Percentiles rank a stretch among this genome's conserved stretches.
phyloP scores from a whole-genome alignment of 2,888 invertebrate species.

The Fragum fragum region DNA sequence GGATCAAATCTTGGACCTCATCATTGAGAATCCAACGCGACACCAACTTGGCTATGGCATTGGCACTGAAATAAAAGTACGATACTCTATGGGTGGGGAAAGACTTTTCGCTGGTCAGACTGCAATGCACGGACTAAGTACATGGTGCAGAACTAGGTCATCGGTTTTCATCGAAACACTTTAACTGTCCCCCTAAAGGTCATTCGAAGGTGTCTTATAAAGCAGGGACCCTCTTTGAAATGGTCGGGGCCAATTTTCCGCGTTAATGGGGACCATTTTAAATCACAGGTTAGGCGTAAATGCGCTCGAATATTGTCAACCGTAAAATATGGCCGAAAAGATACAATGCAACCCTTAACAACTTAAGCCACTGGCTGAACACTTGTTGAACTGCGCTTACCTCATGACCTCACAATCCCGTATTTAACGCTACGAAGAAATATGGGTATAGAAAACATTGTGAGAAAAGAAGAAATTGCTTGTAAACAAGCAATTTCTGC shows the following conservation, averaged over 20 bases:
- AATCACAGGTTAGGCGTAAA: slow-evolving; percentile 18
- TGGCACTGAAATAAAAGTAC: too few relatives aligned
- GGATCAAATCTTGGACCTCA: too few relatives aligned
- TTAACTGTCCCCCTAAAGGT: slow-evolving; percentile 1
- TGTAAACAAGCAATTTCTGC: slow-evolving; percentile 2
- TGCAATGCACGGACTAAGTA: too few relatives aligned
- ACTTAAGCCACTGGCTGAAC: neutral
- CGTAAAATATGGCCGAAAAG: neutral
- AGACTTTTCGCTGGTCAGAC: too few relatives aligned
- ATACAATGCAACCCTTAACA: neutral
- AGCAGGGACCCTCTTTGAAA: neutral
- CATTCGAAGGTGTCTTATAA: slow-evolving; percentile 11
- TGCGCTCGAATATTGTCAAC: neutral
- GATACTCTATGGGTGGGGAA: too few relatives aligned
- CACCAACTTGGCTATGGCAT: too few relatives aligned
- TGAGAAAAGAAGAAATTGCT: slow-evolving; percentile 25
- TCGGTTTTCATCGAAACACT: neutral
- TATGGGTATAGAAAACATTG: too few relatives aligned
- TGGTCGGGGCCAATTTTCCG: neutral
- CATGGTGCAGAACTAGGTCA: neutral
- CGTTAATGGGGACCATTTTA: slow-evolving; percentile 6
- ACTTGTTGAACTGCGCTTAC: neutral
- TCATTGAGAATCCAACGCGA: too few relatives aligned
- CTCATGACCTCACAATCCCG: too few relatives aligned
- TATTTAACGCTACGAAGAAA: too few relatives aligned